Percentiles rank a stretch among this genome's conserved stretches.
phyloP scores from a whole-genome alignment of 2,888 invertebrate species.

The Nomada lathburiana region DNA sequence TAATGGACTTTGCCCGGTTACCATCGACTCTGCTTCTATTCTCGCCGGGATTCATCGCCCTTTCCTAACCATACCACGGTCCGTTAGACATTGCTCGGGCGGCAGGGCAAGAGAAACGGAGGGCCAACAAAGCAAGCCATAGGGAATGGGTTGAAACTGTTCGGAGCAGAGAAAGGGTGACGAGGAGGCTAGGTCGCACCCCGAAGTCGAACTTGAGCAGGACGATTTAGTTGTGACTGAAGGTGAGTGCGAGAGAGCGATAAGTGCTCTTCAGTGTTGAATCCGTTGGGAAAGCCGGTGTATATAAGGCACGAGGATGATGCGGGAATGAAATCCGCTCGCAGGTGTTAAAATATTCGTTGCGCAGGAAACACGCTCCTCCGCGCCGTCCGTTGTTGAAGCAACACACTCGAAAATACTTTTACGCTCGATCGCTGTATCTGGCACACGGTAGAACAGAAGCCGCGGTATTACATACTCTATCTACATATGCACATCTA shows the following conservation, averaged over 20 bases:
- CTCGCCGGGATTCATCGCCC: constrained; percentile 49
- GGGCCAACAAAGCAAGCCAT: not conserved
- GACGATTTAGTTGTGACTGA: constrained; percentile 64
- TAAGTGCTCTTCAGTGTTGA: constrained; percentile 73
- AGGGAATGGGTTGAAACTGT: constrained; percentile 2
- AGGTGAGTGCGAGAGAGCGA: constrained; percentile 65
- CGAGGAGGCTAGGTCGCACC: constrained; percentile 39
- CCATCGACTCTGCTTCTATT: constrained; percentile 63
- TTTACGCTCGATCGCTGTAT: constrained; percentile 49
- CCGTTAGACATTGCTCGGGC: constrained; percentile 47
- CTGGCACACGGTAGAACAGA: constrained; percentile 15
- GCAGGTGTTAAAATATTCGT: constrained; percentile 65
- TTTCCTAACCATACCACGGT: constrained; percentile 39
- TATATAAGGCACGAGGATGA: constrained; percentile 26
- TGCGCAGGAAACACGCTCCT: constrained; percentile 37
- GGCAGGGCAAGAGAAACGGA: constrained; percentile 4
- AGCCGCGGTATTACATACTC: constrained; percentile 26
- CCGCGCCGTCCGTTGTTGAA: constrained; percentile 25
- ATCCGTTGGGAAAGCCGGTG: constrained; percentile 59
- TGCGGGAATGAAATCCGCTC: constrained; percentile 54
- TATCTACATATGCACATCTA: not conserved
- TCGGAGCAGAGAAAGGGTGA: not conserved
- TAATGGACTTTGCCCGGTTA: constrained; percentile 72
- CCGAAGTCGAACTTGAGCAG: constrained; percentile 64
- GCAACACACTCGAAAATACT: constrained; percentile 58